Evolutionary conservation across 2,888 invertebrate species (phyloP), one percentile per base, ranked within the genome.

Genomic region (Lasius platythorax): DNA sequence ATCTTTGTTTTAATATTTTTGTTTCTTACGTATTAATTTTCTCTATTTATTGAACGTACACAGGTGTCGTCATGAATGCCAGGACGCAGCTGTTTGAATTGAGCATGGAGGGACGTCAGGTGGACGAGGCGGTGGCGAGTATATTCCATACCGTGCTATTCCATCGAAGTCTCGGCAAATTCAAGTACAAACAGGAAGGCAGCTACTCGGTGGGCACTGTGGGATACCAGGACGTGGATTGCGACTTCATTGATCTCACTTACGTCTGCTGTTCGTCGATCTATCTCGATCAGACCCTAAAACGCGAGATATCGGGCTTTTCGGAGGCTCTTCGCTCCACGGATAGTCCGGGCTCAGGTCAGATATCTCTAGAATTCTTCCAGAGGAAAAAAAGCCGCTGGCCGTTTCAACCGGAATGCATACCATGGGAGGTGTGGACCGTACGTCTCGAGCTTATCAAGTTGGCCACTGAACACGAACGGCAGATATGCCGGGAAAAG

Each of bases 381-480:
- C 98, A 99, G 95, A 98, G 97, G 95, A 98, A 98, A 91, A 97
- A 98, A 92, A 97, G 97, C 79, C 97, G 98, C 78, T 99, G 99
- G 99, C 95, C 94, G 1, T 98, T 99, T 95, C 97, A 97, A 89
- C 97, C 98, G 9, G 99, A 99, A 94, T 98, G 98, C 94, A 98
- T 98, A 93, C 99, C 99, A 0, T 99, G 99, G 99, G 99, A 99
- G 95, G 98, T 99, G 82, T 99, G 99, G 99, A 99, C 99, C 53
- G 97, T 99, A 8, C 97, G 98, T 92, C 96, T 99, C 89, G 98
- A 99, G 94, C 96, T 99, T 58, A 97, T 98, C 40, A 97, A 97
- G 91, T 96, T 99, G 75, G 97, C 97, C 86, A 98, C 97, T 94
- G 99, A 99, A 94, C 97, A 97, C 93, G 99, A 99, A 93, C 96